Evolutionary conservation across 2,888 invertebrate genomes (phyloP).

Genomic region (Catocala fraxini): DNA sequence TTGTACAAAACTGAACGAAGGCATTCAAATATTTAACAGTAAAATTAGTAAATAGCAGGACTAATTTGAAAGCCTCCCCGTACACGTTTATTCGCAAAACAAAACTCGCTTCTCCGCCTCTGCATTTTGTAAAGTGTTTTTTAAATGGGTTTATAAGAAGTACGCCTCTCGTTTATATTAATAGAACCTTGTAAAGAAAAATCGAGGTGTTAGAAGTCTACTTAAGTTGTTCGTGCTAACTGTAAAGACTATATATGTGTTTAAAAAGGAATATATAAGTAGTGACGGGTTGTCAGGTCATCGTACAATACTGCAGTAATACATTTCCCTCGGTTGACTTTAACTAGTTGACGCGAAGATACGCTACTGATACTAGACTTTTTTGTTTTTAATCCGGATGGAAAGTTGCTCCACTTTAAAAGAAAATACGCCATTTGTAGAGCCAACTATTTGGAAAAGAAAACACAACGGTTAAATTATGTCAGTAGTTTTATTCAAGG

Average conservation of each 20-base stretch:
- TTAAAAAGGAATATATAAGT: neutral
- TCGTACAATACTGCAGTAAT: conserved; percentile 48
- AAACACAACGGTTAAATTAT: too few relatives aligned
- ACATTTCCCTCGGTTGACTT: conserved; percentile 40
- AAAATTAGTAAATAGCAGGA: neutral
- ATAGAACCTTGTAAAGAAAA: conserved; percentile 1
- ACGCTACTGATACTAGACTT: conserved; percentile 27
- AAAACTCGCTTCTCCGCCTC: too few relatives aligned
- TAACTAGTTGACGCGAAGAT: conserved; percentile 44
- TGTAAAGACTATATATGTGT: neutral
- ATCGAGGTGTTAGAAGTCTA: neutral
- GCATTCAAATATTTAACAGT: too few relatives aligned
- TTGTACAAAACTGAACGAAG: too few relatives aligned
- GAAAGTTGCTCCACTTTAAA: conserved; percentile 15
- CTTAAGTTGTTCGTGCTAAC: too few relatives aligned
- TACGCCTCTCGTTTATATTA: neutral
- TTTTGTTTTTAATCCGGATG: conserved; percentile 26
- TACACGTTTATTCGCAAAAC: too few relatives aligned
- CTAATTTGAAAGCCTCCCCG: neutral
- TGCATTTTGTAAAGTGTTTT: too few relatives aligned
- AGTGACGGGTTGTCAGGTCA: conserved; percentile 39
- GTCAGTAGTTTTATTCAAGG: neutral
- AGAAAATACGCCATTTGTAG: conserved; percentile 5
- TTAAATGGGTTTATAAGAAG: neutral
- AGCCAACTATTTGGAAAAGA: too few relatives aligned